phyloP scores from a whole-genome alignment of 2,888 invertebrate species.

The Oligia latruncula region DNA sequence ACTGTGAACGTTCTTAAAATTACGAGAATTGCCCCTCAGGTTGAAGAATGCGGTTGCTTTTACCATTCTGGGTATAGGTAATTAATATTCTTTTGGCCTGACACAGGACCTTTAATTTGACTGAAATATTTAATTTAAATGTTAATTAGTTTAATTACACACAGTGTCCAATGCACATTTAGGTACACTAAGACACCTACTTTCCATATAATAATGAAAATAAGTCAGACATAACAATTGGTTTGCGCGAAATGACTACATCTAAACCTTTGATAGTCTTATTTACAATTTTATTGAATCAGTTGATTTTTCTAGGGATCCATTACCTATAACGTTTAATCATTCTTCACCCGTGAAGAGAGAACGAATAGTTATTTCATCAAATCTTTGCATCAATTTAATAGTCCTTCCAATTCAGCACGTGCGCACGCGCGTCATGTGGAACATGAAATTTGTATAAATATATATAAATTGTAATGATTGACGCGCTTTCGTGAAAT shows the following conservation, averaged over 20 bases:
- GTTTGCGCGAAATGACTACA: conserved; percentile 50
- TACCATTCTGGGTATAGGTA: neutral
- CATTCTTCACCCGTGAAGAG: conserved; percentile 17
- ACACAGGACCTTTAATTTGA: neutral
- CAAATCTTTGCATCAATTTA: neutral
- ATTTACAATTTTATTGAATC: conserved; percentile 19
- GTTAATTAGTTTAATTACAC: neutral
- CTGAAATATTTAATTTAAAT: conserved; percentile 4
- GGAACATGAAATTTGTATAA: neutral
- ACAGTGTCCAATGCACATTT: neutral
- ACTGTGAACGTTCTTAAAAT: neutral
- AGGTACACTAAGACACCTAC: neutral
- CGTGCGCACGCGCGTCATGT: neutral
- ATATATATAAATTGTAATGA: conserved; percentile 2
- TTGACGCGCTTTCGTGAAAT: conserved; percentile 3
- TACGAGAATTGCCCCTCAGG: neutral
- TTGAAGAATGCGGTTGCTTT: neutral
- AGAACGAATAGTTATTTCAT: conserved; percentile 2
- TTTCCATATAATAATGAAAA: conserved; percentile 3
- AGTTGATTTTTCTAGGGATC: neutral
- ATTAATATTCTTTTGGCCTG: neutral
- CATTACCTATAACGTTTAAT: neutral
- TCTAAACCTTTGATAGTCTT: conserved; percentile 17
- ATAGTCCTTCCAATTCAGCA: neutral
- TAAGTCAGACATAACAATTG: conserved; percentile 13